Percentiles rank a stretch among this genome's conserved stretches.
These are phyloP conservation scores for Cheilosia urbana DNA, from an alignment of 2,888 invertebrate species.

Conservation along the genomic window DNA sequence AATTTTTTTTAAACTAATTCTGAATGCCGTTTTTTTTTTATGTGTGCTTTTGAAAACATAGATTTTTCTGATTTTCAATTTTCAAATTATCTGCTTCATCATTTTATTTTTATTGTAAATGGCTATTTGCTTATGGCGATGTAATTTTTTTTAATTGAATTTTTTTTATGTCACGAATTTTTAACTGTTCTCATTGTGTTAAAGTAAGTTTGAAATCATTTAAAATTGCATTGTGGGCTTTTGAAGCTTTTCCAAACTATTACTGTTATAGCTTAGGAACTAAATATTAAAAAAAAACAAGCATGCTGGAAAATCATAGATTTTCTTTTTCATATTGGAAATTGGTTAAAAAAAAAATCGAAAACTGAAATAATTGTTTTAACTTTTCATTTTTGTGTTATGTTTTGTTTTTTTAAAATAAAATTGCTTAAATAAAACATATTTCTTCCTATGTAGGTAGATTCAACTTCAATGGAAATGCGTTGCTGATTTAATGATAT, in stretches of 20 bases:
- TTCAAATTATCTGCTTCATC: slow-evolving; percentile 62
- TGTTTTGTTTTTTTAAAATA: slow-evolving; percentile 50
- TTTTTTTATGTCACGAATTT: slow-evolving; percentile 3
- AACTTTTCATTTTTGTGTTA: slow-evolving; percentile 61
- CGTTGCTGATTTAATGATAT: not conserved
- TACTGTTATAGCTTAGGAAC: slow-evolving; percentile 38
- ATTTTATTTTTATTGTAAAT: slow-evolving; percentile 35
- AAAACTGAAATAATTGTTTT: slow-evolving; percentile 18
- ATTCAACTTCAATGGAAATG: slow-evolving; percentile 58
- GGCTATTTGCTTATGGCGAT: slow-evolving; percentile 63
- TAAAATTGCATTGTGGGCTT: slow-evolving; percentile 65
- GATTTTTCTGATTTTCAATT: slow-evolving; percentile 47
- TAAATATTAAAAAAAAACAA: slow-evolving; percentile 25
- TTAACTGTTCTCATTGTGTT: slow-evolving; percentile 42
- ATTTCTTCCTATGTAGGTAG: slow-evolving; percentile 30
- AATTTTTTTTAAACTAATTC: slow-evolving; percentile 40
- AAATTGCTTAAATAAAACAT: slow-evolving; percentile 12
- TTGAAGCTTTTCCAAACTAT: slow-evolving; percentile 40
- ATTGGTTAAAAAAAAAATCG: slow-evolving; percentile 49
- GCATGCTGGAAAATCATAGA: slow-evolving; percentile 63
- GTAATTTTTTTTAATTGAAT: slow-evolving; percentile 1
- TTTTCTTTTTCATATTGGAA: slow-evolving; percentile 56
- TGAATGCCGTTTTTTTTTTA: slow-evolving; percentile 63
- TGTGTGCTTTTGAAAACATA: slow-evolving; percentile 56
- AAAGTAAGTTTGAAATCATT: slow-evolving; percentile 31